phyloP scores from a whole-genome alignment of 2,797 vertebrate genomes.

The Dryobates pubescens region DNA sequence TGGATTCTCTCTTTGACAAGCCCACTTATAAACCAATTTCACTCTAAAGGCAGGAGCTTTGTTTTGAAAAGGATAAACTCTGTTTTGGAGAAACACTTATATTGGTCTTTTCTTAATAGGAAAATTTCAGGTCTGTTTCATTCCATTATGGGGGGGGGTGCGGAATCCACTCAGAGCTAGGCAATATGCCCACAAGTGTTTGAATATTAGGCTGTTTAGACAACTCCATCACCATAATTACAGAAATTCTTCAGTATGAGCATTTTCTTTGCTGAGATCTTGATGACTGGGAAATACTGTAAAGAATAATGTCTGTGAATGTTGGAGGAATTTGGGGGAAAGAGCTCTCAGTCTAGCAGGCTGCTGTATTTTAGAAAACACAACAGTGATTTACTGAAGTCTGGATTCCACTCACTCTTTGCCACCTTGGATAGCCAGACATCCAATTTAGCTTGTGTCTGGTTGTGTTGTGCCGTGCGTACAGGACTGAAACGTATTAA shows the following conservation, averaged over 20 bases:
- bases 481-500: conserved; percentile 14
- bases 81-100: not conserved
- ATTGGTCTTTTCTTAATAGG: not conserved
- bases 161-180: not conserved
- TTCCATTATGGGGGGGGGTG: not conserved
- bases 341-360: not conserved
- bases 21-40: not conserved
- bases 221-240: not conserved
- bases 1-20: not conserved
- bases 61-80: not conserved
- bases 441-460: not conserved
- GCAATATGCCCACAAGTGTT: not conserved
- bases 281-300: not conserved
- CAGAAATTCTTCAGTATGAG: not conserved
- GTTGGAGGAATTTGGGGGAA: not conserved
- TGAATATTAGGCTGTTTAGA: not conserved
- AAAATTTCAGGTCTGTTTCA: not conserved
- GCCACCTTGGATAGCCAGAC: not conserved
- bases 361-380: not conserved
- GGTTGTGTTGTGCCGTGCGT: not conserved
- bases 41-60: not conserved
- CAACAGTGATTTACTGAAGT: not conserved
- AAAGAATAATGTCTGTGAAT: not conserved
- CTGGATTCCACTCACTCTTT: not conserved
- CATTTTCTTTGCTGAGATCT: not conserved